Evolutionary conservation across 2,113 vertebrate species (phyloP), one percentile per base, ranked within the genome.

Genomic region (Pelecanus crispus): DNA sequence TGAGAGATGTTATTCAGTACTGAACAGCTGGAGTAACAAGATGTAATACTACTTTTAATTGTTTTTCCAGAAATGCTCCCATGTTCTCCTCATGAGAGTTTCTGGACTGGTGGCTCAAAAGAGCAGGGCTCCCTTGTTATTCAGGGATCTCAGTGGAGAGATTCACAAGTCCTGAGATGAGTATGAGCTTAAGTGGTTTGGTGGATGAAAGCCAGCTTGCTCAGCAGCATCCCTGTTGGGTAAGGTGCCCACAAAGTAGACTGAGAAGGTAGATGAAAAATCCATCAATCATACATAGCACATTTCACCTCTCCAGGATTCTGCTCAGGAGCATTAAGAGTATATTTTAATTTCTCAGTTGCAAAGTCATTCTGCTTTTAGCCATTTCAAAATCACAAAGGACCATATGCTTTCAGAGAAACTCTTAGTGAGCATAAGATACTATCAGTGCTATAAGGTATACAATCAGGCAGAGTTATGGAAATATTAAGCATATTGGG

Each of bases 291-390:
- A 68, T 10, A 44, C 4, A 45, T 5, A 75, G 34, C 26, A 72
- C 17, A 80, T 89, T 95, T 96, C 56, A 93, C 17, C 17, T 66
- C 61, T 42, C 13, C 45, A 38, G 12, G 32, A 61, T 58, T 53
- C 66, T 73, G 17, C 15, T 92, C 26, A 85, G 63, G 91, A 4
- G 31, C 91, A 95, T 89, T 96, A 94, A 68, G 53, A 34, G 52
- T 75, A 11, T 67, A 68, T 83, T 84, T 80, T 88, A 31, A 86
- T 89, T 91, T 96, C 65, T 87, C 65, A 85, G 49, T 92, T 75
- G 91, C 97, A 82, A 92, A 96, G 88, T 95, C 95, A 95, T 94
- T 81, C 83, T 82, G 70, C 77, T 94, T 86, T 94, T 88, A 90
- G 80, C 77, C 10, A 44, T 78, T 91, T 65, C 40, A 66, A 68